phyloP scores from a whole-genome alignment of 2,888 invertebrate species.

The Nasonovia ribisnigri region DNA sequence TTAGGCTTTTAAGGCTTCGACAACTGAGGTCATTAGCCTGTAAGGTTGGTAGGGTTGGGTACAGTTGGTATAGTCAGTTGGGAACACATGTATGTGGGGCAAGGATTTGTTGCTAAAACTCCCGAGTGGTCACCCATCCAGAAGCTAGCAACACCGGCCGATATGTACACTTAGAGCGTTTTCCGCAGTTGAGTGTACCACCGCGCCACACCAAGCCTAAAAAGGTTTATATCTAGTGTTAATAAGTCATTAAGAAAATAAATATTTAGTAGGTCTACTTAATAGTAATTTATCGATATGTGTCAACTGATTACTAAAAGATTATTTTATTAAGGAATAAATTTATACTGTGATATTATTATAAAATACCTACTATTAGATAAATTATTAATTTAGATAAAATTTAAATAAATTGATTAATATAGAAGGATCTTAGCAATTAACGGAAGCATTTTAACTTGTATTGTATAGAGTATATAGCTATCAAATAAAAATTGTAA shows the following conservation, averaged over 20 bases:
- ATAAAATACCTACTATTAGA: neutral
- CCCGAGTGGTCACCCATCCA: too few relatives aligned
- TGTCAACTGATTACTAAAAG: neutral
- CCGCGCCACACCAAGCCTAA: too few relatives aligned
- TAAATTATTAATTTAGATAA: constrained; percentile 2
- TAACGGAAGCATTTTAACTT: neutral
- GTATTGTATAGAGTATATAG: neutral
- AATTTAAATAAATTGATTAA: neutral
- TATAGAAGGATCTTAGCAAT: neutral
- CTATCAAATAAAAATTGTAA: neutral
- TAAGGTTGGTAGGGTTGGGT: too few relatives aligned
- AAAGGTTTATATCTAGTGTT: neutral
- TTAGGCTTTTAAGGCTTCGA: too few relatives aligned
- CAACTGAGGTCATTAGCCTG: too few relatives aligned
- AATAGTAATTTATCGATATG: neutral
- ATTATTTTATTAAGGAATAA: neutral
- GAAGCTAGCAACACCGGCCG: too few relatives aligned
- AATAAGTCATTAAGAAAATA: neutral
- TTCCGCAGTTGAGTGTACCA: too few relatives aligned
- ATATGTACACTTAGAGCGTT: too few relatives aligned
- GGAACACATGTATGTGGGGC: too few relatives aligned
- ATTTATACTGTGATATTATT: neutral
- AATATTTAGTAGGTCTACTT: neutral
- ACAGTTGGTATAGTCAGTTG: too few relatives aligned
- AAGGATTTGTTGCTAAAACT: too few relatives aligned